Conservation (phyloP, 2,888 invertebrate genomes). For the Mesorhabditis belari region DNA sequence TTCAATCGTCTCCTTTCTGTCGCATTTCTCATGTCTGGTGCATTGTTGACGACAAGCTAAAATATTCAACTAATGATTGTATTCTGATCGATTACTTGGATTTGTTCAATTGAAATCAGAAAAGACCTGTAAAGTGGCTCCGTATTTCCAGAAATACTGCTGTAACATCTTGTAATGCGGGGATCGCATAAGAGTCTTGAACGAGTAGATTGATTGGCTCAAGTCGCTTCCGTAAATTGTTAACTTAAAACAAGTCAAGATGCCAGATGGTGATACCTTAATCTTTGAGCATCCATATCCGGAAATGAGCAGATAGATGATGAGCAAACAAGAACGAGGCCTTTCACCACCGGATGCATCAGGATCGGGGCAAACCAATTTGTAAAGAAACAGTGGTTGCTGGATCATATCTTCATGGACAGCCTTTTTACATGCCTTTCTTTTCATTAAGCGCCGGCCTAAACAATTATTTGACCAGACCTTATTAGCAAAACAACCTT, state of each 20-base stretch:
- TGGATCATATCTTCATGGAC: constrained; percentile 23
- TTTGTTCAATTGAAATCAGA: too few species aligned
- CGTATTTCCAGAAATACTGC: constrained; percentile 52
- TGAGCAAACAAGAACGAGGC: constrained; percentile 42
- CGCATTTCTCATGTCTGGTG: constrained; percentile 43
- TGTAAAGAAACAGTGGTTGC: constrained; percentile 42
- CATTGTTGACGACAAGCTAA: constrained; percentile 50
- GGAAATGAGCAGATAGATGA: constrained; percentile 46
- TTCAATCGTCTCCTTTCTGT: constrained; percentile 30
- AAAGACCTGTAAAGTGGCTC: constrained; percentile 43
- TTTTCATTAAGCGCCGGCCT: constrained; percentile 14
- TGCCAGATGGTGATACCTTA: constrained; percentile 8
- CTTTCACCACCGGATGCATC: constrained; percentile 49
- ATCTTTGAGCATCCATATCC: constrained; percentile 49
- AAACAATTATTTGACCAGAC: neutral
- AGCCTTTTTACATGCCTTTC: constrained; percentile 1
- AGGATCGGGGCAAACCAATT: constrained; percentile 51
- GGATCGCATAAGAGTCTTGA: constrained; percentile 49
- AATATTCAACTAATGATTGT: neutral
- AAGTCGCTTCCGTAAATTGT: constrained; percentile 25
- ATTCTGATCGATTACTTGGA: too few species aligned
- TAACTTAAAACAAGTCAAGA: neutral
- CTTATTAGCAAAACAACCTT: neutral
- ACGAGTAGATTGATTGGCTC: constrained; percentile 51
- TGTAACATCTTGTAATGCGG: constrained; percentile 45